Conservation (phyloP, 2,113 vertebrate species). For the Gopherus flavomarginatus region DNA sequence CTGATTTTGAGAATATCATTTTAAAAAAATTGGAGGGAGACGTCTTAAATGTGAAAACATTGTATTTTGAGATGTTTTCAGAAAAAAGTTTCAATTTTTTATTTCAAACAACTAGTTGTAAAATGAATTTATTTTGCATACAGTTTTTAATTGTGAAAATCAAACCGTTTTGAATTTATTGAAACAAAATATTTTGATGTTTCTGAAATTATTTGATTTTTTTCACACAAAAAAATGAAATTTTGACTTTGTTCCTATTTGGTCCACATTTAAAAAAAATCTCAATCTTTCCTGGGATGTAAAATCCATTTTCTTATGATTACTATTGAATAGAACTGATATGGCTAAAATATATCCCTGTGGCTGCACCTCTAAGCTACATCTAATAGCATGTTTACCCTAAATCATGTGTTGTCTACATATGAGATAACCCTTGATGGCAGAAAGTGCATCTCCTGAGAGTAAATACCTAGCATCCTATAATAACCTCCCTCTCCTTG, state of each 20-base stretch:
- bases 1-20: background rate
- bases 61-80: background rate
- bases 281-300: background rate
- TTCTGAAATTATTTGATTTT: background rate
- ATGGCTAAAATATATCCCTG: background rate
- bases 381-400: background rate
- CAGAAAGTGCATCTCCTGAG: background rate
- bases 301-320: background rate
- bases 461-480: background rate
- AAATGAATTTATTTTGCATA: background rate
- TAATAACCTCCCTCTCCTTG: background rate
- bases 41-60: background rate
- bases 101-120: background rate
- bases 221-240: background rate
- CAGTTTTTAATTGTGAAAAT: background rate
- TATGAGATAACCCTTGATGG: background rate
- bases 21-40: background rate
- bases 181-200: background rate
- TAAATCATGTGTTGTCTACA: background rate
- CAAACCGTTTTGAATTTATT: background rate
- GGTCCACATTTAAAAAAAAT: background rate
- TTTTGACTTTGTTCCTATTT: background rate
- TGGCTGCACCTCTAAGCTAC: background rate
- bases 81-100: background rate
- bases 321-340: background rate